Conservation (phyloP, 2,797 vertebrate genomes). For the Lindbergichthys nudifrons region DNA sequence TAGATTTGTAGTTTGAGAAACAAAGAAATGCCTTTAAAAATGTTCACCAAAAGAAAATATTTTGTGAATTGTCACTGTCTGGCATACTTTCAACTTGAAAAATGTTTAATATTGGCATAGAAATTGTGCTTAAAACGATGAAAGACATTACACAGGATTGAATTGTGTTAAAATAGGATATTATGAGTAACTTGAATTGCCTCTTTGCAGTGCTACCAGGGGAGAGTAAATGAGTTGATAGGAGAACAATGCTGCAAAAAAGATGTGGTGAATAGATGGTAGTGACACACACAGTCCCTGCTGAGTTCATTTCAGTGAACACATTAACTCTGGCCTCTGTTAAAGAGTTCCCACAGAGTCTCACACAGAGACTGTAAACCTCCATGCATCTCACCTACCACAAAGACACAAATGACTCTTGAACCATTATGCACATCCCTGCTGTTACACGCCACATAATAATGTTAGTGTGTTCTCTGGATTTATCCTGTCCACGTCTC, state of each 20-base stretch:
- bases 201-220: neutral
- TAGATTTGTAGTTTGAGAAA: neutral
- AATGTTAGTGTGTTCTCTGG: conserved; percentile 9
- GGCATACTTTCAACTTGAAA: neutral
- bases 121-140: neutral
- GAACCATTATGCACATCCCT: too few relatives aligned
- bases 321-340: conserved; percentile 25
- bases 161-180: neutral
- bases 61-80: neutral
- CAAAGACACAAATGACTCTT: neutral
- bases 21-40: neutral
- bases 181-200: neutral
- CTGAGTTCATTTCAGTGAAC: conserved; percentile 39
- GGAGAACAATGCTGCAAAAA: conserved; percentile 25
- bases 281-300: conserved; percentile 28
- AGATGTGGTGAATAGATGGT: conserved; percentile 15
- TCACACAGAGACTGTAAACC: conserved; percentile 1
- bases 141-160: neutral
- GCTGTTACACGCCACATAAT: neutral
- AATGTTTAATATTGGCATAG: neutral
- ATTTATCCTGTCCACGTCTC: conserved; percentile 14
- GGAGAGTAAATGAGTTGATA: conserved; percentile 17
- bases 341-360: neutral
- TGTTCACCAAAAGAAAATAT: neutral
- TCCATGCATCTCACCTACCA: neutral